phyloP scores from a whole-genome alignment of 2,113 vertebrate species.

The Lagopus muta region DNA sequence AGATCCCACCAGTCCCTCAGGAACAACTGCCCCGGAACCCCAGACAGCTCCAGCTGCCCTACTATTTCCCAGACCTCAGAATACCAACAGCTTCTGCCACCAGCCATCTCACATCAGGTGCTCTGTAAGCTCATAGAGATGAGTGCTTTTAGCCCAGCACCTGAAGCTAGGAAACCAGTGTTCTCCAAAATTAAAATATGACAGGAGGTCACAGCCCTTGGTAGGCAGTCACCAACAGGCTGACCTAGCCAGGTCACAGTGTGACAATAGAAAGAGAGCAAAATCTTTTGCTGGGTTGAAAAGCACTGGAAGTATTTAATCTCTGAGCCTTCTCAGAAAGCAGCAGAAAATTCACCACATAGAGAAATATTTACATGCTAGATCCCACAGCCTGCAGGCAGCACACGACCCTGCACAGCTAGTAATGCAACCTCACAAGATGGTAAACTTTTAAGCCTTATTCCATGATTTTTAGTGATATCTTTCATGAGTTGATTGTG shows the following conservation, averaged over 20 bases:
- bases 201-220: not conserved
- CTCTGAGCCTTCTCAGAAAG: conserved; percentile 12
- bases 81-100: not conserved
- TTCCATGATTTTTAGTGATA: no score
- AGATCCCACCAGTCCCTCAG: accelerated
- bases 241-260: conserved; percentile 40
- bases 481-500: no score
- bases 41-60: not conserved
- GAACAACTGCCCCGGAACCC: not conserved
- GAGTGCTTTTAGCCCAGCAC: not conserved
- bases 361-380: conserved; percentile 24
- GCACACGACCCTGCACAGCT: no score
- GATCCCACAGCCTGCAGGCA: not conserved
- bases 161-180: not conserved
- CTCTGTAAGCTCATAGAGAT: not conserved
- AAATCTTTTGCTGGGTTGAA: not conserved
- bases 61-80: not conserved
- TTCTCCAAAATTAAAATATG: not conserved
- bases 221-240: conserved; percentile 3
- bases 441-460: no score
- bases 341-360: not conserved
- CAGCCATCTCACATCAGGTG: not conserved
- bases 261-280: not conserved
- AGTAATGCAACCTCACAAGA: no score
- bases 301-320: conserved; percentile 7